A percentile compares a stretch with the other conserved stretches of the same genome.
Evolutionary conservation across 2,888 invertebrate species (phyloP).

Genomic region (Pseudococcus jackbeardsleyi): DNA sequence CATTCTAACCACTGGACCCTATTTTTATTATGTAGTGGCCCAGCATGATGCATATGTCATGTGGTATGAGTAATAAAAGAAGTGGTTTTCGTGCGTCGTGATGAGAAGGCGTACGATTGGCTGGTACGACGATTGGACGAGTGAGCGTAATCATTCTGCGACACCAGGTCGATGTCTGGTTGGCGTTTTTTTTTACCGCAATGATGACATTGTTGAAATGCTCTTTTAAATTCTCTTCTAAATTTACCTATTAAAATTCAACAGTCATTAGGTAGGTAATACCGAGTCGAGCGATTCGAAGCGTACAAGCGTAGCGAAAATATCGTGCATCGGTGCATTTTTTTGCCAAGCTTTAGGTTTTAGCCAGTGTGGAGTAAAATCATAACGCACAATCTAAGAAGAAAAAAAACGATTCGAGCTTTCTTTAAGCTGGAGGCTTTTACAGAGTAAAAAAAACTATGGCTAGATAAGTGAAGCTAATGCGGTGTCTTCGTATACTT

Average conservation of each 20-base stretch:
- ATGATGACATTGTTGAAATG: conserved; percentile 68
- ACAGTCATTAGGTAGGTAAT: too few relatives aligned
- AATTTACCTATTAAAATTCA: conserved; percentile 71
- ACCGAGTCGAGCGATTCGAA: too few relatives aligned
- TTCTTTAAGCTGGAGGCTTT: neutral
- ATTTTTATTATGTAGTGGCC: neutral
- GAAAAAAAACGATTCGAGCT: neutral
- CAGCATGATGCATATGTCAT: conserved; percentile 45
- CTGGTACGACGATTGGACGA: conserved; percentile 61
- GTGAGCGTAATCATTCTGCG: conserved; percentile 62
- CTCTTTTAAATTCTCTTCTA: conserved; percentile 71
- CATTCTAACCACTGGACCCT: conserved; percentile 44
- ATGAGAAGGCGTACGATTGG: conserved; percentile 56
- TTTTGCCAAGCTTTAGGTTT: too few relatives aligned
- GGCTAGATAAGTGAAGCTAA: neutral
- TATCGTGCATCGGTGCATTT: too few relatives aligned
- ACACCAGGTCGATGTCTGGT: conserved; percentile 57
- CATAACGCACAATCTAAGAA: neutral
- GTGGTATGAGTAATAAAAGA: conserved; percentile 56
- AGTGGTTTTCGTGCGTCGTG: conserved; percentile 60
- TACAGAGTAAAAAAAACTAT: neutral
- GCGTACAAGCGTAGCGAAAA: too few relatives aligned
- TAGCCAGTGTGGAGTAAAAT: neutral
- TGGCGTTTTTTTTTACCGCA: conserved; percentile 51
- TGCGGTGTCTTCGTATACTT: neutral